Evolutionary conservation across 1,140 invertebrate genomes (phyloP), one percentile per base, ranked within the genome.

Genomic region (Lerema accius): DNA sequence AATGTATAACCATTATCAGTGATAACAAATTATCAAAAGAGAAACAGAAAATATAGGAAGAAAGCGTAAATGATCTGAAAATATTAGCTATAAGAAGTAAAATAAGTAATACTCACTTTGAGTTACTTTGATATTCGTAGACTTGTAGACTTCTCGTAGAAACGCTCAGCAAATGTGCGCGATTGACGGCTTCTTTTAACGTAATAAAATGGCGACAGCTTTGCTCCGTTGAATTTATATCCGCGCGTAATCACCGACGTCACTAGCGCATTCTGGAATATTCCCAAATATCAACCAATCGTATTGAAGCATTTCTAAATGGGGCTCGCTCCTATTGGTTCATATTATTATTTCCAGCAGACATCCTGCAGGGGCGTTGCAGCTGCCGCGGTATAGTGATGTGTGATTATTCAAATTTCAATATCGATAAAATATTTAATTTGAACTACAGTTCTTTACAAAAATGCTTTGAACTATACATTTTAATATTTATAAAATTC

Each of bases 161-260:
- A 32, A 73, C 78, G 78, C 84, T 88, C 82, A 81, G 85, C 84
- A 87, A 86, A 84, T 66, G 85, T 90, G 87, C 83, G 84, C 84
- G 84, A 88, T 84, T 85, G 82, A 78, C 87, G 84, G 84, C 77
- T 84, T 86, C 81, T 76, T 78, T 76, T 78, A 69, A 78, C 71
- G 77, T 84, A 87, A 80, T 90, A 85, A 90, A 71, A 79, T 81
- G 80, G 82, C 80, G 76, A 23, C 51, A 45, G 50, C 40, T 49
- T 55, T 58, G 28, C 51, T 51, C 56, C 55, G 56, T 55, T 65
- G 63, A 74, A 55, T 81, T 76, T 84, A 88, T 84, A 83, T 72
- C 62, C 69, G 63, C 70, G 64, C 75, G 73, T 68, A 75, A 71
- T 76, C 69, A 73, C 50, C 61, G 77, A 80, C 82, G 81, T 84